A percentile compares a stretch with the other conserved stretches of the same genome.
phyloP scores from a whole-genome alignment of 2,888 invertebrate genomes.

The Bugulina stolonifera region DNA sequence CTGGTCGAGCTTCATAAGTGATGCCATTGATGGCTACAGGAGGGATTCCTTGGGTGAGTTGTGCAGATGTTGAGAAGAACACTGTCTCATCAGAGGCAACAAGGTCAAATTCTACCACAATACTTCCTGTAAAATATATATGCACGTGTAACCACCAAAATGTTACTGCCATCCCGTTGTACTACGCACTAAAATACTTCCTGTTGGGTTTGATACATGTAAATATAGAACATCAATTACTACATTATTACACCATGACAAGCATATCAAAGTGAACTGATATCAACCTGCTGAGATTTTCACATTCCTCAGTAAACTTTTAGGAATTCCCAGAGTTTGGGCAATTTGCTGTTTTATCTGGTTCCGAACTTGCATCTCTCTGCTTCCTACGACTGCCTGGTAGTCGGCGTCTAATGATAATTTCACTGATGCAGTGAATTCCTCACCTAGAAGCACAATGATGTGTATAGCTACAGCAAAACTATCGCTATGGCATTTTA shows the following conservation, averaged over 20 bases:
- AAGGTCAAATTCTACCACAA: not conserved
- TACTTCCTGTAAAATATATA: constrained; percentile 20
- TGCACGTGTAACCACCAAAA: too few relatives aligned
- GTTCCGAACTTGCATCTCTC: not conserved
- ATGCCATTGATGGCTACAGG: not conserved
- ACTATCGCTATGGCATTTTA: too few relatives aligned
- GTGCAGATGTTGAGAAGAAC: not conserved
- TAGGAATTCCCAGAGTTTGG: not conserved
- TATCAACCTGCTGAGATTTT: not conserved
- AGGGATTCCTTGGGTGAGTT: not conserved
- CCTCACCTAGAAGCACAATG: too few relatives aligned
- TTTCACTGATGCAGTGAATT: not conserved
- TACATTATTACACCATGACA: too few relatives aligned
- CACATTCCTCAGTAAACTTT: not conserved
- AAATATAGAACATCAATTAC: too few relatives aligned
- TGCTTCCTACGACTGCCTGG: not conserved
- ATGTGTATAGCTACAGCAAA: too few relatives aligned
- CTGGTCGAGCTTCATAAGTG: not conserved
- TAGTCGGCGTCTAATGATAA: constrained; percentile 6
- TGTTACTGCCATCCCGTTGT: too few relatives aligned
- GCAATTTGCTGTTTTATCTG: not conserved
- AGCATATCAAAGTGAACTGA: too few relatives aligned
- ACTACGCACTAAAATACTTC: too few relatives aligned
- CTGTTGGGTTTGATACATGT: too few relatives aligned
- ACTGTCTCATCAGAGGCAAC: not conserved